Percentiles rank a stretch among this genome's conserved stretches.
These are phyloP conservation scores for Neelides sp. DNA, from an alignment of 1,140 invertebrate species.

Conservation along the genomic window DNA sequence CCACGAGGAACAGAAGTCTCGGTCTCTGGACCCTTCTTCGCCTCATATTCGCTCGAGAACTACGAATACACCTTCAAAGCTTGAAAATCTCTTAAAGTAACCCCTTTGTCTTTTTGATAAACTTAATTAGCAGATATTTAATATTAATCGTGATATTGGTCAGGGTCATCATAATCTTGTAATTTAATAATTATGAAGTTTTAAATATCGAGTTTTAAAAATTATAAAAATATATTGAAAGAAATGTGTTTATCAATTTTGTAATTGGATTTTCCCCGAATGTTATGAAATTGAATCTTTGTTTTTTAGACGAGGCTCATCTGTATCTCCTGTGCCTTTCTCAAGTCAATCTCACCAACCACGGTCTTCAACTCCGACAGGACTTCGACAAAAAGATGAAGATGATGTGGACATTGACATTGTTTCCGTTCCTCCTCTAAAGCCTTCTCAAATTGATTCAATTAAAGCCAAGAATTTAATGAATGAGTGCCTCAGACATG, in stretches of 20 bases:
- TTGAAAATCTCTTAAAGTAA: conserved; percentile 14
- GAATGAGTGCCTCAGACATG: conserved; percentile 58
- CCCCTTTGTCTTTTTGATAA: not conserved
- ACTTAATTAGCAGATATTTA: not conserved
- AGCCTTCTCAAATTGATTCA: conserved; percentile 45
- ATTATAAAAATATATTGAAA: not conserved
- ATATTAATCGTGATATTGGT: not conserved
- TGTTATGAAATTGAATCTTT: not conserved
- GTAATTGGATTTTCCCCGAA: not conserved
- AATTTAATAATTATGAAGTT: not conserved
- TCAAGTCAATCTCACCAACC: not conserved
- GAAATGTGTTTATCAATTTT: not conserved
- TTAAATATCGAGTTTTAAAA: not conserved
- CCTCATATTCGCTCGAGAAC: not conserved
- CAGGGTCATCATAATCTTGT: not conserved
- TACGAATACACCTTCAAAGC: not conserved
- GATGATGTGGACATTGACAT: conserved; percentile 23
- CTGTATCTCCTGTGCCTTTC: not conserved
- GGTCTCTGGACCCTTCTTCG: not conserved
- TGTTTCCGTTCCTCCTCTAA: conserved; percentile 6
- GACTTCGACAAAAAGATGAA: not conserved
- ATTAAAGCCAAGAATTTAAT: conserved; percentile 49
- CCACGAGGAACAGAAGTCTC: too few relatives aligned
- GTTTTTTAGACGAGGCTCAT: not conserved
- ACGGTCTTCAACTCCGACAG: not conserved